phyloP scores from a whole-genome alignment of 2,797 vertebrate genomes.

The Cirrhinus mrigala region DNA sequence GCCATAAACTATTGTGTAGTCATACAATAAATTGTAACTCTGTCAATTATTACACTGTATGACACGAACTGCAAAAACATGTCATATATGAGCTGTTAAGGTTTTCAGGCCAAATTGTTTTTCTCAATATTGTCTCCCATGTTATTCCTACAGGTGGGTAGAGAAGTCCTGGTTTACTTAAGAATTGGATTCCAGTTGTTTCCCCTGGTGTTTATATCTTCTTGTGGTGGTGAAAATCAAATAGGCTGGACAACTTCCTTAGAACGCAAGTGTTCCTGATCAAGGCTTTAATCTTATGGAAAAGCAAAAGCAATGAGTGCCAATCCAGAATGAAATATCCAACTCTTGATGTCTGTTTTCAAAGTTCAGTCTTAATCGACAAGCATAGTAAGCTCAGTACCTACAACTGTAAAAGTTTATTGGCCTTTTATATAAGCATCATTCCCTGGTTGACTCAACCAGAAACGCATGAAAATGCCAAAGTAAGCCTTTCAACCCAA shows the following conservation, averaged over 20 bases:
- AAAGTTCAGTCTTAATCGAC: not conserved
- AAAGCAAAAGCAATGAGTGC: not conserved
- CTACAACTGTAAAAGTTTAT: not conserved
- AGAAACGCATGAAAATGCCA: slow-evolving; percentile 45
- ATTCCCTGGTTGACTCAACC: not conserved
- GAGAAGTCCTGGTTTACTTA: not conserved
- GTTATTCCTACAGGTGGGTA: not conserved
- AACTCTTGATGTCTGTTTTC: not conserved
- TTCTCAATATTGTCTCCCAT: not conserved
- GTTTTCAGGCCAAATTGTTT: not conserved
- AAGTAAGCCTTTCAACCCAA: slow-evolving; percentile 34
- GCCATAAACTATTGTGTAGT: slow-evolving; percentile 70
- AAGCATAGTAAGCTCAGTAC: not conserved
- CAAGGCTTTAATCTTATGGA: not conserved
- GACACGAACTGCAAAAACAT: slow-evolving; percentile 27
- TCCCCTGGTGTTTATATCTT: not conserved
- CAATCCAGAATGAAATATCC: not conserved
- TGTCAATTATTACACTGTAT: slow-evolving; percentile 11
- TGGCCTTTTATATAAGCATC: not conserved
- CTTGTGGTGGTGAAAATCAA: not conserved
- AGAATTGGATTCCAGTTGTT: not conserved
- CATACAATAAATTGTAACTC: slow-evolving; percentile 12
- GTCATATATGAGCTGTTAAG: not conserved
- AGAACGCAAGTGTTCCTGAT: too few relatives aligned
- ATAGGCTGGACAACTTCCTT: not conserved